Base-by-base conservation (phyloP, 2,888 invertebrate species). In the Acanthopleura granulata region DNA sequence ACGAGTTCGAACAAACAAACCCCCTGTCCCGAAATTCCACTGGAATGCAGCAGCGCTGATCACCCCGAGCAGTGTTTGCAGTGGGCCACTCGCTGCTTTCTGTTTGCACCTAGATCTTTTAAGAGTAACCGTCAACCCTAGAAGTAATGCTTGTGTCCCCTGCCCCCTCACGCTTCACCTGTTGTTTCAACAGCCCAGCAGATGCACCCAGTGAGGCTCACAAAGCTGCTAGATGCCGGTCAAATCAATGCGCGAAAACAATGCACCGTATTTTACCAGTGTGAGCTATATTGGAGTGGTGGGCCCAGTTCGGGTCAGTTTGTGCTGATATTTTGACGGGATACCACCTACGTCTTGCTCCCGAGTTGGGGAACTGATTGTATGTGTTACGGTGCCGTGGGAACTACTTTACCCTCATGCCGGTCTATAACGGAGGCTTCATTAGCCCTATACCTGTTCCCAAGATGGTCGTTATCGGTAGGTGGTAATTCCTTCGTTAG, bases 391-490 rank as follows among this genome's bases (percentile, higher is more conserved):
- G 40, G 40, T 40, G 40, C 40, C 40, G 40, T 40, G 40, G 40
- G 40, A 40, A 40, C 40, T 40, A 40, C 18, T 57, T 18, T 57
- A 22, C 57, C 18, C 12, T 22, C 22, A 66, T 66, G 66, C 66
- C 66, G 1, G 66, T 66, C 25, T 66, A 66, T 66, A 66, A 66
- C 66, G 66, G 66, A 66, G 66, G 66, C 18, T 66, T 27, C 29
- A 66, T 66, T 66, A 15, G 18, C 29, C 66, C 9, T 16, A 16
- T 66, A 25, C 66, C 66, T 3, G 66, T 27, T 3, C 66, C 66
- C 66, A 66, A 66, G 25, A 66, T 66, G 66, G 66, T 66, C 29
- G 66, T 66, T 27, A 66, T 66, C 6, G 66, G 66, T 66, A 66
- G 18, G 66, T 66, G 25, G 22, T 9, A 57, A 40, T 40, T 40